Evolutionary conservation across 2,797 vertebrate genomes (phyloP).

Genomic region (Artibeus jamaicensis): DNA sequence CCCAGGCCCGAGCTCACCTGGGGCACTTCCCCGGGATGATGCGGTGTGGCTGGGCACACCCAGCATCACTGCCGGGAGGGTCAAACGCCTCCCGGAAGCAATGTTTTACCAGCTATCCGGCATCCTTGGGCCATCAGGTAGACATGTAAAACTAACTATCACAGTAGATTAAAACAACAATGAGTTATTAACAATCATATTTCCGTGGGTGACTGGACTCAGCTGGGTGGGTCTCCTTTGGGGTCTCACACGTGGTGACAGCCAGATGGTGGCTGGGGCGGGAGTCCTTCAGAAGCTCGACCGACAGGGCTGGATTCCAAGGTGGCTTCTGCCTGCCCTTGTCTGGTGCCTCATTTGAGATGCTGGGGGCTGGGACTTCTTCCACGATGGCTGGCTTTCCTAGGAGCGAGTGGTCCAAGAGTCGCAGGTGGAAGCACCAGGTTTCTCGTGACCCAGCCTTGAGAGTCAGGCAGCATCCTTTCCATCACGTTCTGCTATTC

Average conservation of each 20-base stretch:
- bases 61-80: not conserved
- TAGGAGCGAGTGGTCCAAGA: not conserved
- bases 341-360: not conserved
- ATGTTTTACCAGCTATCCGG: not conserved
- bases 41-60: not conserved
- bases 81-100: not conserved
- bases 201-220: not conserved
- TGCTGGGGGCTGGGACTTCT: not conserved
- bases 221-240: not conserved
- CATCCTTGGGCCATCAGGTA: not conserved
- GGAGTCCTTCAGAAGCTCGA: not conserved
- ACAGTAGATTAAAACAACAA: not conserved
- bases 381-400: not conserved
- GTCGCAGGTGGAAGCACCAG: not conserved
- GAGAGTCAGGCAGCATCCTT: accelerated
- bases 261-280: not conserved
- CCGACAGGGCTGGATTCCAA: not conserved
- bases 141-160: not conserved
- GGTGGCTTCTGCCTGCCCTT: not conserved
- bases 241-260: not conserved
- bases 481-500: not conserved
- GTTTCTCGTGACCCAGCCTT: not conserved
- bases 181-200: accelerated
- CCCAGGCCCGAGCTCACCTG: not conserved
- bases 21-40: not conserved